These are phyloP conservation scores for Microchrysa polita DNA, from an alignment of 2,888 invertebrate genomes.

Conservation along the genomic window DNA sequence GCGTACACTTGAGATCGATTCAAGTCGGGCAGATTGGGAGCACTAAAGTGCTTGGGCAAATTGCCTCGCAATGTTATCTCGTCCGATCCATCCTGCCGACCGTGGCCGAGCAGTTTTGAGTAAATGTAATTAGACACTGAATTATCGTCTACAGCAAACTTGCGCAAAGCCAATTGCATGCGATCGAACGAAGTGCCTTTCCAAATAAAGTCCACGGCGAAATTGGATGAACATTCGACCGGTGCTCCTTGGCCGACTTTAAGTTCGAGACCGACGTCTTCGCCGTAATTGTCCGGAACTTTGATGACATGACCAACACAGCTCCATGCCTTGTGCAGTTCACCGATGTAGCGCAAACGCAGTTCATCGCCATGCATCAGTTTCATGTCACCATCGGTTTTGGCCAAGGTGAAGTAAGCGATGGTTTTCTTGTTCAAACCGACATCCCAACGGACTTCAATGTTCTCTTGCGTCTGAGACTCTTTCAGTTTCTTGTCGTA, in stretches of 20 bases:
- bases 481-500: conserved; percentile 98
- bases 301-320: conserved; percentile 98
- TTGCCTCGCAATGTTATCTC: conserved; percentile 88
- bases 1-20: conserved; percentile 98
- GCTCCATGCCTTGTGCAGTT: conserved; percentile 94
- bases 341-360: conserved; percentile 90
- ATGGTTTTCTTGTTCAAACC: conserved; percentile 98
- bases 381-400: conserved; percentile 98
- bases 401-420: conserved; percentile 96
- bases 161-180: conserved; percentile 93
- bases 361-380: conserved; percentile 99
- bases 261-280: conserved; percentile 97
- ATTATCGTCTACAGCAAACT: conserved; percentile 95
- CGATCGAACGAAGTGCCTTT: conserved; percentile 98
- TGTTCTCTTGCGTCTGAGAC: conserved; percentile 97
- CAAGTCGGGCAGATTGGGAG: conserved; percentile 95
- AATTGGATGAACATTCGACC: conserved; percentile 92
- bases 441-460: conserved; percentile 98
- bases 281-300: conserved; percentile 94
- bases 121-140: conserved; percentile 99
- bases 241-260: conserved; percentile 93
- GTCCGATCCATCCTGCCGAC: conserved; percentile 93
- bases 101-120: conserved; percentile 93
- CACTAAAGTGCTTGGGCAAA: conserved; percentile 95
- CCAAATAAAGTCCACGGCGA: conserved; percentile 99